Base-by-base conservation (phyloP, 1,140 invertebrate genomes). In the Drosophila kohkoa region DNA sequence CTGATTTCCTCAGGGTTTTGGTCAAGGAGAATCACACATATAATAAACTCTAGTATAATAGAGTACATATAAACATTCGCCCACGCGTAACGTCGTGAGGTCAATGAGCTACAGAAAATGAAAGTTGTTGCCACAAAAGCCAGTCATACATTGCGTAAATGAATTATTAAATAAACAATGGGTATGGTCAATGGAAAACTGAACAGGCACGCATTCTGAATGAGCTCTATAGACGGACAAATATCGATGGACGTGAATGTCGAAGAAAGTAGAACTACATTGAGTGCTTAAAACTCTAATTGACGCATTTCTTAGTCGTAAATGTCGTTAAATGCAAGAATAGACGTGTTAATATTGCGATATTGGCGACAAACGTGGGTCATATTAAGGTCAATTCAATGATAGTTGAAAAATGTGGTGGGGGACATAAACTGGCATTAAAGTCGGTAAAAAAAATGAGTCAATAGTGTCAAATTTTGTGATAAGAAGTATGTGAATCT, bases 71-170 rank as follows among this genome's bases (percentile, higher is more conserved):
- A 51, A 16, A 25, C 10, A 28, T 3, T 11, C 20, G 10, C 11
- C 11, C 25, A 30, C 3, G 25, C 15, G 20, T 6, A 28, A n/a
- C 15, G 16, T n/a, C 20, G 3, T 51, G 70, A 38, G 83, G 83
- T 88, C 85, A 88, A 89, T 85, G 85, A 49, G 28, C 35, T 60
- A 65, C 15, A 52, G 72, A 79, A 76, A 79, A 68, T 45, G 75
- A 80, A 80, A 79, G 77, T 79, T 72, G n/a, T 48, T 15, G 13
- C 48, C n/a, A 51, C 25, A 52, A 67, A 62, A 64, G 68, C 58
- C 74, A 79, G 71, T 82, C 79, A 87, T 80, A 88, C 87, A 81
- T 85, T 90, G 85, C 85, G 85, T 81, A 89, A 89, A 89, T 89
- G 51, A 89, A 85, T 89, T 89, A 88, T 89, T 89, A 76, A 89